Percentiles rank a stretch among this genome's conserved stretches.
Conservation (phyloP, 1,140 invertebrate species). For the Drosophila murphyi region DNA sequence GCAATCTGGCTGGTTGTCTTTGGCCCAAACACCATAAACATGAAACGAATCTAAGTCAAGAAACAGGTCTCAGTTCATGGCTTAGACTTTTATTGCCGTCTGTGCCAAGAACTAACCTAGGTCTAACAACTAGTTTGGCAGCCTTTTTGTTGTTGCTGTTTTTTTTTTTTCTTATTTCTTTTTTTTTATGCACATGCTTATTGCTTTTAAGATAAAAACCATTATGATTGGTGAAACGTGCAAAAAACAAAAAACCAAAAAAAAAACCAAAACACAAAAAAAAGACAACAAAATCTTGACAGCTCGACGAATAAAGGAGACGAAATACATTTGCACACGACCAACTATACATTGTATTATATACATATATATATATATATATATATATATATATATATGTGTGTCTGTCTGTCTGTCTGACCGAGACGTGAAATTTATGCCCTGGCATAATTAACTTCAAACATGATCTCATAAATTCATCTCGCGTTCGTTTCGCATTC, state of each 20-base stretch:
- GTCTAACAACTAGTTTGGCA: conserved; percentile 77
- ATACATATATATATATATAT: neutral
- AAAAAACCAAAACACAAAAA: conserved; percentile 28
- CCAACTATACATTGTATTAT: conserved; percentile 16
- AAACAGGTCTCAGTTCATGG: conserved; percentile 67
- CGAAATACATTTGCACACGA: conserved; percentile 60
- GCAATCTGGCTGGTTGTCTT: conserved; percentile 59
- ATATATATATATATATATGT: neutral
- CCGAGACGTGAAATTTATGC: conserved; percentile 68
- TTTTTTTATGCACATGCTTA: conserved; percentile 75
- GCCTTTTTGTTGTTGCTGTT: conserved; percentile 21
- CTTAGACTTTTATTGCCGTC: conserved; percentile 32
- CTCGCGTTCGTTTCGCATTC: conserved; percentile 58
- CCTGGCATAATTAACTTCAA: conserved; percentile 77
- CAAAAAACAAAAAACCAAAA: conserved; percentile 41
- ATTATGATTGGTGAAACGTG: conserved; percentile 76
- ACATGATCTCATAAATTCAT: conserved; percentile 81
- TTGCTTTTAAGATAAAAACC: conserved; percentile 74
- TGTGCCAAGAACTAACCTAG: conserved; percentile 75
- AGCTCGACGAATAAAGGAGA: conserved; percentile 35
- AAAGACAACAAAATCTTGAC: conserved; percentile 40
- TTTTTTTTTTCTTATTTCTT: conserved; percentile 21
- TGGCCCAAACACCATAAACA: conserved; percentile 77
- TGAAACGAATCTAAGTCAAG: conserved; percentile 81
- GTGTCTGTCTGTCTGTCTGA: conserved; percentile 33